Base-by-base conservation (phyloP, 2,888 invertebrate species). In the Tetanocera ferruginea region DNA sequence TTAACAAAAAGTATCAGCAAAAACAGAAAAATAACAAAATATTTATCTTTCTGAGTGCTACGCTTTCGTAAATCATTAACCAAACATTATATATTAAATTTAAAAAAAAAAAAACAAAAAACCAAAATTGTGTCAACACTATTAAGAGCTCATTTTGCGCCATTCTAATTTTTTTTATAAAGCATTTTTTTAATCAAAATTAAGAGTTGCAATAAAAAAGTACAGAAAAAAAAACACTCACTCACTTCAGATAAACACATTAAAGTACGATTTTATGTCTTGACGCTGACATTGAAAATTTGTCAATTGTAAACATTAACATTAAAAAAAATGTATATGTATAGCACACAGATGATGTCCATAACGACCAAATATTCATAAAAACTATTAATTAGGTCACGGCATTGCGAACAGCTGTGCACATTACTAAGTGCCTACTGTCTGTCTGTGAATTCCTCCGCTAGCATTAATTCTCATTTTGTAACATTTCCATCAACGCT, bases 221-320 rank as follows among this genome's bases (percentile, higher is more conserved):
- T 31, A 34, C 34, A 66, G n/a, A 67, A 43, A 67, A 5, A 67
- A 67, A 14, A 43, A 69, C 37, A 71, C 8, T 9, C 6, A 62
- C 64, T 34, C 62, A n/a, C 64, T 31, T 31, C 34, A 43, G 64
- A 31, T 31, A 31, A 31, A 25, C 25, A 28, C 62, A 17, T 62
- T 43, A 43, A 43, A 14, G 1, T 11, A 17, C 51, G 25, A 69
- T 69, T 25, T 49, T 5, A 23, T 23, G 69, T 51, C 69, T 69
- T 25, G 14, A 14, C 25, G 37, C 17, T 49, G 73, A 49, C 73
- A 60, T 62, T 62, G 73, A 73, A 62, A 62, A 73, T 43, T 62
- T 60, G 43, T 73, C 62, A 62, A 25, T n/a, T 62, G 43, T 11
- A 62, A 62, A 23, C 5, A n/a, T 34, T 25, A 31, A 14, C 25